Conservation (phyloP, 2,888 invertebrate species). For the Dysmachus trigonus region DNA sequence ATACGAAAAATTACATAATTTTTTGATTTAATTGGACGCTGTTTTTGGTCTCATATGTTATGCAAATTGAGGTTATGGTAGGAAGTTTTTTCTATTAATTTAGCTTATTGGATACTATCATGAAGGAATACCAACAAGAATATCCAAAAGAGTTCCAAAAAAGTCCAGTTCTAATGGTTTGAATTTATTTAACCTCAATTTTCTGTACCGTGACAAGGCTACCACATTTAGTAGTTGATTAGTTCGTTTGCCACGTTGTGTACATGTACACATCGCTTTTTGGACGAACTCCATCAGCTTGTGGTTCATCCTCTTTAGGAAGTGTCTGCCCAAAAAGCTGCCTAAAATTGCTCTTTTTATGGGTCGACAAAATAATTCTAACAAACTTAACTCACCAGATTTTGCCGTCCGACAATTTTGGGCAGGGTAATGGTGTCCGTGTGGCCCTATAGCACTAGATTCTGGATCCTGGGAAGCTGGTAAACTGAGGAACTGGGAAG, state of each 20-base stretch:
- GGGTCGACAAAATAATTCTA: constrained; percentile 24
- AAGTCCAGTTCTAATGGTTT: background rate
- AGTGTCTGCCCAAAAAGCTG: background rate
- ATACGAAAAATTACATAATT: too few relatives aligned
- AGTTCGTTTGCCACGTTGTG: background rate
- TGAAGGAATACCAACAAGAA: background rate
- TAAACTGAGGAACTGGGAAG: background rate
- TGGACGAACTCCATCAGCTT: background rate
- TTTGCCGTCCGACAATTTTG: constrained; percentile 22
- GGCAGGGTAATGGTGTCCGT: background rate
- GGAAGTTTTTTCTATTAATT: too few relatives aligned
- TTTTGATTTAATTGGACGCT: too few relatives aligned
- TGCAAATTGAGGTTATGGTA: too few relatives aligned
- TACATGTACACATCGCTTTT: background rate
- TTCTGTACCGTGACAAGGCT: background rate
- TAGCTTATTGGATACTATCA: too few relatives aligned
- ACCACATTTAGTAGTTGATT: background rate
- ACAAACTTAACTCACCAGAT: constrained; percentile 23
- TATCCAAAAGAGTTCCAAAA: background rate
- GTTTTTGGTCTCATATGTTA: too few relatives aligned
- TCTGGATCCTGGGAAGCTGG: background rate
- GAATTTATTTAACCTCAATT: background rate
- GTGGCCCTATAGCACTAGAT: background rate
- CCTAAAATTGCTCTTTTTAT: constrained; percentile 15
- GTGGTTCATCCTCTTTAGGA: constrained; percentile 7